These are phyloP conservation scores for Drosophila sp. DNA, from an alignment of 1,140 invertebrate species.

Conservation along the genomic window DNA sequence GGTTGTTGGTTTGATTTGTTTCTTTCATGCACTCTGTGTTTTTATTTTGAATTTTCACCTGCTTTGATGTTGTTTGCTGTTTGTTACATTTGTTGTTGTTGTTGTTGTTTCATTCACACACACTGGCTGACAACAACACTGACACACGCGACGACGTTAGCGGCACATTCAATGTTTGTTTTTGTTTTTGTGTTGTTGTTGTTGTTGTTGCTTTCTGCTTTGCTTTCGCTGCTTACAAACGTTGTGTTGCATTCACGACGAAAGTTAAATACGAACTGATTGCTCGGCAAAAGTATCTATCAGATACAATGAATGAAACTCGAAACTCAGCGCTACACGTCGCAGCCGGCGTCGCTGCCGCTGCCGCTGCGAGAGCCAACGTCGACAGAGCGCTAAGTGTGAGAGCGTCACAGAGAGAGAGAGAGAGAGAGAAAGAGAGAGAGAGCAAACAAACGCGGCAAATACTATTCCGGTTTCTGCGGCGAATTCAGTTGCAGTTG, in stretches of 20 bases:
- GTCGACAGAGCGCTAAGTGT: conserved; percentile 17
- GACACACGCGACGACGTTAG: conserved; percentile 17
- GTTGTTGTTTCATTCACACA: conserved; percentile 44
- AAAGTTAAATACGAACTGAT: conserved; percentile 76
- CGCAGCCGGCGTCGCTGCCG: conserved; percentile 31
- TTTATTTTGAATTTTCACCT: conserved; percentile 31
- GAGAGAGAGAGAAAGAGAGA: conserved; percentile 25
- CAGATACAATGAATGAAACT: conserved; percentile 77
- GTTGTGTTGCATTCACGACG: conserved; percentile 77
- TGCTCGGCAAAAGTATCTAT: conserved; percentile 54
- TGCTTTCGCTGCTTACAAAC: conserved; percentile 58
- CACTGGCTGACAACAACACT: conserved; percentile 15
- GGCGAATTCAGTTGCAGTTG: conserved; percentile 56
- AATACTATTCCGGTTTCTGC: conserved; percentile 59
- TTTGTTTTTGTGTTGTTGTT: too few species aligned
- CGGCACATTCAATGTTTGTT: conserved; percentile 34
- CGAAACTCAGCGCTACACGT: conserved; percentile 52
- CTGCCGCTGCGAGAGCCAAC: conserved; percentile 21
- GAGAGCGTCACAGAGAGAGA: conserved; percentile 14
- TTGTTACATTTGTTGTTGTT: conserved; percentile 32
- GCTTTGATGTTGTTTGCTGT: conserved; percentile 39
- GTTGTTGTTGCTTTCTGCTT: conserved; percentile 38
- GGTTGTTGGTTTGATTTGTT: conserved; percentile 33
- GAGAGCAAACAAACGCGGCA: conserved; percentile 13
- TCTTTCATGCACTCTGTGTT: conserved; percentile 24